These are phyloP conservation scores for Scytalopus superciliaris DNA, from an alignment of 2,113 vertebrate genomes.

Conservation along the genomic window DNA sequence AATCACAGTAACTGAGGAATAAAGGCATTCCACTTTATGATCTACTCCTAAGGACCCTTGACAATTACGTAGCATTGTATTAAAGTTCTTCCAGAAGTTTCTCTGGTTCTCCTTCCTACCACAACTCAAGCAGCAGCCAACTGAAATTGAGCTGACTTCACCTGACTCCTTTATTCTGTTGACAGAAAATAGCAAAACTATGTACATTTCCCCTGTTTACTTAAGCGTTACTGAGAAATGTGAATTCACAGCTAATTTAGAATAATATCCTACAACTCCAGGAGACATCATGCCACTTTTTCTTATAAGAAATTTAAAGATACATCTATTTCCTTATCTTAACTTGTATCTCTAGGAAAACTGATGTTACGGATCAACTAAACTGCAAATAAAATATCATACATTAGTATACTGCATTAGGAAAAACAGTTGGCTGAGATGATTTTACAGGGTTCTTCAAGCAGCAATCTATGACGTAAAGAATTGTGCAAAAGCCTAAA, in stretches of 20 bases:
- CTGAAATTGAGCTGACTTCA: neutral
- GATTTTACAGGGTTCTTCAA: neutral
- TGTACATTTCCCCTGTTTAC: neutral
- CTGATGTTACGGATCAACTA: neutral
- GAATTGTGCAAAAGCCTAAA: neutral
- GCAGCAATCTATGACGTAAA: neutral
- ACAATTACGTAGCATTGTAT: neutral
- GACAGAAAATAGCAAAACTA: neutral
- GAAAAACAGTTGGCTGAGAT: neutral
- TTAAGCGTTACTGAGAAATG: neutral
- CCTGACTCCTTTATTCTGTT: neutral
- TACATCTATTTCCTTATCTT: neutral
- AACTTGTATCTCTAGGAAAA: neutral
- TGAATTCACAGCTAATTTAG: neutral
- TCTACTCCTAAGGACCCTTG: neutral
- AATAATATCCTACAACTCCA: neutral
- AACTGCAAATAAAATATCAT: neutral
- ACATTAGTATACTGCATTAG: neutral
- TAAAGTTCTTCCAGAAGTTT: neutral
- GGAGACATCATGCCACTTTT: neutral
- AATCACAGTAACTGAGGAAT: neutral
- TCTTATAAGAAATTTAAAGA: neutral
- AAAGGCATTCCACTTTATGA: neutral
- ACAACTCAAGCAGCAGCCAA: neutral
- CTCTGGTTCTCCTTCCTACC: neutral